These are phyloP conservation scores for Chiridota heheva DNA, from an alignment of 35 echinoderm and acorn worm genomes.

Conservation along the genomic window DNA sequence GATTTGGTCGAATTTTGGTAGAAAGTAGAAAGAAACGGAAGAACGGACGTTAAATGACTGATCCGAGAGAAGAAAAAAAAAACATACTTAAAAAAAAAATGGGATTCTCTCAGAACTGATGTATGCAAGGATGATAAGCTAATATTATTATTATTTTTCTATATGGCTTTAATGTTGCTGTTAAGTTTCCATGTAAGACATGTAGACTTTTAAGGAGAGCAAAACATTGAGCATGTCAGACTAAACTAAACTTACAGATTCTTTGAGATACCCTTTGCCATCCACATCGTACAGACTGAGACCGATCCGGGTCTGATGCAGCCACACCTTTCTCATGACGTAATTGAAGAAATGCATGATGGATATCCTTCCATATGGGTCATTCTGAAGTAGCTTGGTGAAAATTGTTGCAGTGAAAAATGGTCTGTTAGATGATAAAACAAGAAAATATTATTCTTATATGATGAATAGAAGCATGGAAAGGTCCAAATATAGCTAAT, in stretches of 20 bases:
- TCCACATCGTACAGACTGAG: conserved; percentile 96
- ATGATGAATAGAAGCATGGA: background rate
- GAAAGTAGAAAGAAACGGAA: too few relatives aligned
- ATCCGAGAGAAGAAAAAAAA: too few relatives aligned
- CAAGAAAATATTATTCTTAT: background rate
- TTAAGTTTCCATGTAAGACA: too few relatives aligned
- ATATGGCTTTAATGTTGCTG: too few relatives aligned
- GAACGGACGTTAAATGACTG: too few relatives aligned
- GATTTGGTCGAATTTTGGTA: too few relatives aligned
- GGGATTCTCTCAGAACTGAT: too few relatives aligned
- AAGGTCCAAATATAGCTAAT: background rate
- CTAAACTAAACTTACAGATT: conserved; percentile 82
- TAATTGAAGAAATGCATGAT: conserved; percentile 99
- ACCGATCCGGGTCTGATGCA: conserved; percentile 91
- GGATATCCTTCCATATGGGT: conserved; percentile 93
- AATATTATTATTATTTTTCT: too few relatives aligned
- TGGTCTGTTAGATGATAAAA: conserved; percentile 53
- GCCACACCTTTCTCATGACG: conserved; percentile 97
- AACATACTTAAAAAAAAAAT: too few relatives aligned
- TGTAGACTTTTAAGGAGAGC: too few relatives aligned
- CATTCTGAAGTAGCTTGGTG: conserved; percentile 82
- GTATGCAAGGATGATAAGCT: too few relatives aligned
- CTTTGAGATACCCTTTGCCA: conserved; percentile 92
- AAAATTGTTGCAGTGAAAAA: conserved; percentile 95
- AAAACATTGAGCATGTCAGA: background rate